A percentile compares a stretch with the other conserved stretches of the same genome.
Conservation (phyloP, 92 coral and sea anemone species). For the Micromussa lordhowensis region DNA sequence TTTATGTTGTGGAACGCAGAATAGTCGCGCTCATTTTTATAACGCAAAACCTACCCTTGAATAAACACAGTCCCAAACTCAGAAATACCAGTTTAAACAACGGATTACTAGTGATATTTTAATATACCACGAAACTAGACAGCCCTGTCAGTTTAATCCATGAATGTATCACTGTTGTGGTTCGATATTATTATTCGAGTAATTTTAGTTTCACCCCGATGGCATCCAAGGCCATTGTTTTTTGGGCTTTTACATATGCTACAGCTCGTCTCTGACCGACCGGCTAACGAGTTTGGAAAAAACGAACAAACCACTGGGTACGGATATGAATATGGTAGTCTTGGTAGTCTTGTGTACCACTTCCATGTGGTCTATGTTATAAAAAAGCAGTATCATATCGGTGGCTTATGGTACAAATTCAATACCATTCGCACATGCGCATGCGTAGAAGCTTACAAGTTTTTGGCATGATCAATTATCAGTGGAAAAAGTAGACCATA, state of each 20-base stretch:
- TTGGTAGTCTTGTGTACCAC: background rate
- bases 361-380: background rate
- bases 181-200: background rate
- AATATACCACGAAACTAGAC: slow-evolving; percentile 11
- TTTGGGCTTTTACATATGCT: background rate
- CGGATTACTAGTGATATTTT: slow-evolving; percentile 21
- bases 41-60: slow-evolving; percentile 9
- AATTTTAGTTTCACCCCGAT: background rate
- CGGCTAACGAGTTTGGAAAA: background rate
- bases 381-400: background rate
- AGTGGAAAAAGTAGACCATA: no score
- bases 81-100: slow-evolving; percentile 11
- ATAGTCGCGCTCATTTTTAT: slow-evolving; percentile 16
- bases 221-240: background rate
- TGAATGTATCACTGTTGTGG: background rate
- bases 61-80: slow-evolving; percentile 8
- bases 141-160: background rate
- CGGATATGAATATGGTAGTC: no score
- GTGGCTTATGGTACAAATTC: background rate
- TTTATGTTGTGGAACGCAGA: background rate
- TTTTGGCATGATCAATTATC: no score
- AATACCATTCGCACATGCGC: background rate
- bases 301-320: background rate
- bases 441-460: background rate
- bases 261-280: no score